phyloP scores from a whole-genome alignment of 2,888 invertebrate species.

The Glyphotaelius pellucidus region DNA sequence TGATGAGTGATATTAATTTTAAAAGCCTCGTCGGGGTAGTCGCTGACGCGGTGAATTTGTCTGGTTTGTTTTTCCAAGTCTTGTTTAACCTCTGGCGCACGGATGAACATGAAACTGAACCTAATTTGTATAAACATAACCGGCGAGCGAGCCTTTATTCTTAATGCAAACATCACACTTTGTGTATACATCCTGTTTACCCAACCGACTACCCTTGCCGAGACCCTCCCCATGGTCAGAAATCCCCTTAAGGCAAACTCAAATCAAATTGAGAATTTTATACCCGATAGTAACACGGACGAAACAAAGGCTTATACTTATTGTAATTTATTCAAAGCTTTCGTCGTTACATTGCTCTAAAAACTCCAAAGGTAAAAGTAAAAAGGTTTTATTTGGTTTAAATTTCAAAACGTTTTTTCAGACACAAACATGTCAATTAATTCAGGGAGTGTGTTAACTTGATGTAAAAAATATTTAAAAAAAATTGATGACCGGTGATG shows the following conservation, averaged over 20 bases:
- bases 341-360: not conserved
- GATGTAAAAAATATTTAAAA: not conserved
- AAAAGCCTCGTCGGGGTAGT: not conserved
- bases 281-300: conserved; percentile 3
- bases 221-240: conserved; percentile 6
- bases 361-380: not conserved
- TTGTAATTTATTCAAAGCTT: conserved; percentile 2
- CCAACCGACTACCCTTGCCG: not conserved
- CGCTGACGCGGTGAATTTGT: conserved; percentile 20
- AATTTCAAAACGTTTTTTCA: not conserved
- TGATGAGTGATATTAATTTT: conserved; percentile 18
- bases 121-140: conserved; percentile 42
- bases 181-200: conserved; percentile 41
- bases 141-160: conserved; percentile 48
- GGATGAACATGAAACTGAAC: conserved; percentile 43
- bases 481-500: not conserved
- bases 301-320: conserved; percentile 1
- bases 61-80: conserved; percentile 34
- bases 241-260: conserved; percentile 14
- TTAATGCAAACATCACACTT: conserved; percentile 48
- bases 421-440: not conserved
- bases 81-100: conserved; percentile 42
- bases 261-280: conserved; percentile 42
- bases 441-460: not conserved
- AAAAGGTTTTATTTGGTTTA: not conserved